Conservation (phyloP, 2,888 invertebrate genomes). For the Chaitophorus viminalis region DNA sequence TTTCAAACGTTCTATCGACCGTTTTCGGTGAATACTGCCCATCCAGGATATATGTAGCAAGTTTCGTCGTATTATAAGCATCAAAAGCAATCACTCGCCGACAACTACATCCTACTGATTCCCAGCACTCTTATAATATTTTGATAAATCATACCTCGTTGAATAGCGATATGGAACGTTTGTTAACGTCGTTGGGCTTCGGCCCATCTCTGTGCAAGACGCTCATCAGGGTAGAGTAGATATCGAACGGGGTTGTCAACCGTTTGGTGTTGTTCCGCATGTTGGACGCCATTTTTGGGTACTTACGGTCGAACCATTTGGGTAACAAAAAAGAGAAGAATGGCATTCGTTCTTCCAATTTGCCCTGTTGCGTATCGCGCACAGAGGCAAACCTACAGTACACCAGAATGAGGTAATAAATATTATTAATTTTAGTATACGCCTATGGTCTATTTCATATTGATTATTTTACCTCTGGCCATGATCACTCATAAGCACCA, state of each 20-base stretch:
- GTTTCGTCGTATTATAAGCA: background rate
- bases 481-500: slow-evolving; percentile 94
- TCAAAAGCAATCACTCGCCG: background rate
- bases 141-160: slow-evolving; percentile 69
- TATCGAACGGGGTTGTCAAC: slow-evolving; percentile 88
- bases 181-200: slow-evolving; percentile 70
- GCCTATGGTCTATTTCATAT: background rate
- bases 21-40: background rate
- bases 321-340: slow-evolving; percentile 86
- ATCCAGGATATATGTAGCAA: background rate
- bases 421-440: background rate
- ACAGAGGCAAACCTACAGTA: slow-evolving; percentile 78
- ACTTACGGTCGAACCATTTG: slow-evolving; percentile 73
- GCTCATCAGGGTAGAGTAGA: slow-evolving; percentile 82
- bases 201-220: slow-evolving; percentile 71
- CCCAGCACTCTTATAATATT: no score
- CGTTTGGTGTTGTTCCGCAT: slow-evolving; percentile 75
- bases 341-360: slow-evolving; percentile 90
- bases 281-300: slow-evolving; percentile 73
- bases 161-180: slow-evolving; percentile 74
- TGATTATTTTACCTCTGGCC: slow-evolving; percentile 76
- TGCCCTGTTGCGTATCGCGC: slow-evolving; percentile 88
- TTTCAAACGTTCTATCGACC: no score
- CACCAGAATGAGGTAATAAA: background rate
- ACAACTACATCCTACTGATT: no score